Evolutionary conservation across 2,888 invertebrate species (phyloP).

Genomic region (Pocota personata): DNA sequence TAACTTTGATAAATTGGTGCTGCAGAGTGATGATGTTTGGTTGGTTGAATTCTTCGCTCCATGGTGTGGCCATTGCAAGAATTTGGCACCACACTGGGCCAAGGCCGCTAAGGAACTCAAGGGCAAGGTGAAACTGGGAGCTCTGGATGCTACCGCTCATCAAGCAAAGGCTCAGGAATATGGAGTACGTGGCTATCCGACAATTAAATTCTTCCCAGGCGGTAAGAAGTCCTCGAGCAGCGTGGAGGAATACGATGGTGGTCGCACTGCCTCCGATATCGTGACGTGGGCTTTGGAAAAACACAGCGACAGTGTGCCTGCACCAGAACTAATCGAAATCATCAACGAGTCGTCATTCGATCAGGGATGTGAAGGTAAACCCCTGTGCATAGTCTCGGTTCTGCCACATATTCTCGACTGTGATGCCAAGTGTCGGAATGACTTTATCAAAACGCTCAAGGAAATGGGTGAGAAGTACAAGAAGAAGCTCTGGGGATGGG

Average conservation of each 20-base stretch:
- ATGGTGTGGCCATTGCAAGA: constrained; percentile 99
- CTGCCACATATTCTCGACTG: constrained; percentile 98
- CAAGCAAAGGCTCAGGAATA: constrained; percentile 91
- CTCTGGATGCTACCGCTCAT: constrained; percentile 97
- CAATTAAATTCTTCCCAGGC: constrained; percentile 95
- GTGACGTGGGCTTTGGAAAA: constrained; percentile 95
- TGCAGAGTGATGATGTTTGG: constrained; percentile 98
- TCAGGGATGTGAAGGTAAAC: constrained; percentile 91
- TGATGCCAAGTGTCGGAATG: constrained; percentile 94
- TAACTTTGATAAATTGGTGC: constrained; percentile 96
- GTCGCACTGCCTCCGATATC: constrained; percentile 94
- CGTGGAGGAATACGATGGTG: constrained; percentile 95
- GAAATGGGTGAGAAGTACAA: constrained; percentile 95
- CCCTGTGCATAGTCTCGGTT: constrained; percentile 95
- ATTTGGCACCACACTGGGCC: constrained; percentile 97
- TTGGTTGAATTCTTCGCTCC: constrained; percentile 99
- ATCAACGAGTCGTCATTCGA: constrained; percentile 86
- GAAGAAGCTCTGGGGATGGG: constrained; percentile 98
- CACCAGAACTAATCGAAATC: constrained; percentile 93
- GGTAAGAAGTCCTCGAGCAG: constrained; percentile 88
- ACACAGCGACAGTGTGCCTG: constrained; percentile 92
- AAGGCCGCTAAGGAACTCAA: constrained; percentile 96
- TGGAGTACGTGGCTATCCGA: constrained; percentile 96
- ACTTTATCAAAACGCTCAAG: constrained; percentile 90
- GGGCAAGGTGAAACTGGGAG: constrained; percentile 98